Evolutionary conservation across 2,113 vertebrate genomes (phyloP).

Genomic region (Lagopus leucura): DNA sequence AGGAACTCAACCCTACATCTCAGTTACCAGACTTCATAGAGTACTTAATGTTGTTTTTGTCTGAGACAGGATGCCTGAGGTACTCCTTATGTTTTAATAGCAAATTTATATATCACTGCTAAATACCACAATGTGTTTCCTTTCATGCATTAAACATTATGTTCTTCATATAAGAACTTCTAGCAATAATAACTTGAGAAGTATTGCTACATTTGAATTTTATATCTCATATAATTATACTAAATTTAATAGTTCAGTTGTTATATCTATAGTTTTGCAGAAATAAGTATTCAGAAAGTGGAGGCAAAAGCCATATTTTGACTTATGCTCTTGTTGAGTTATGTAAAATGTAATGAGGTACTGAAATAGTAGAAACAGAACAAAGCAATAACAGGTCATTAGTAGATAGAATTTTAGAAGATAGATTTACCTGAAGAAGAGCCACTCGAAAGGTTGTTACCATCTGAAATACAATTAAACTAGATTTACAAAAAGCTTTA

Average conservation of each 20-base stretch:
- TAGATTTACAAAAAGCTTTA: constrained; percentile 65
- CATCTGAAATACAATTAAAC: constrained; percentile 78
- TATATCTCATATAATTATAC: constrained; percentile 33
- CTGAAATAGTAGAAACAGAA: constrained; percentile 57
- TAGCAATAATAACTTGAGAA: constrained; percentile 24
- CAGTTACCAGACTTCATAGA: background rate
- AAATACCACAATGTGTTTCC: background rate
- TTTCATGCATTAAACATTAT: background rate
- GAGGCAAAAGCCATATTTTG: constrained; percentile 16
- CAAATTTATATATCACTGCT: background rate
- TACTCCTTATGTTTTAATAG: background rate
- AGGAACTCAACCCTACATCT: background rate
- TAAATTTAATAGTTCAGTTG: constrained; percentile 24
- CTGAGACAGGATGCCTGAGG: background rate
- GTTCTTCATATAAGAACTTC: background rate
- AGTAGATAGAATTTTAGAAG: constrained; percentile 52
- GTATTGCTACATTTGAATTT: constrained; percentile 22
- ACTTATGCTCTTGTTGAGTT: constrained; percentile 9
- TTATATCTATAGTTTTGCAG: constrained; percentile 28
- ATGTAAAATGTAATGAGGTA: constrained; percentile 56
- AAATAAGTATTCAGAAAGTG: constrained; percentile 32
- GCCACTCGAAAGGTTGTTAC: constrained; percentile 74
- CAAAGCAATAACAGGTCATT: constrained; percentile 44
- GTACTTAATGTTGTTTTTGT: background rate
- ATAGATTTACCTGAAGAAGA: constrained; percentile 75